phyloP scores from a whole-genome alignment of 1,140 invertebrate genomes.

The Lepidurus apus region DNA sequence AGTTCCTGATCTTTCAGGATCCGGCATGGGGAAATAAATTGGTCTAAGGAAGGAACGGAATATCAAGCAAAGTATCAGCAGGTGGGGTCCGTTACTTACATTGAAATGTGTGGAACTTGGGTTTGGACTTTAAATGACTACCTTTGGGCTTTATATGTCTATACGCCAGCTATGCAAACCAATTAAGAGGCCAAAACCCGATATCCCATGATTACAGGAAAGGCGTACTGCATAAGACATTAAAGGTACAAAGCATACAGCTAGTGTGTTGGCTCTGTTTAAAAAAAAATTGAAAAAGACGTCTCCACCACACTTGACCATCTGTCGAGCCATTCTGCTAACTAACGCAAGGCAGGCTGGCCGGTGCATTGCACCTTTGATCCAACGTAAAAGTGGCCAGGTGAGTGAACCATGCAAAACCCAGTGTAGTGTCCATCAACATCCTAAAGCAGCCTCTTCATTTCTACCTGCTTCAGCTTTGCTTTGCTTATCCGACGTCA shows the following conservation, averaged over 20 bases:
- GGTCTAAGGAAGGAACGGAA: background rate
- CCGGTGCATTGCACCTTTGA: constrained; percentile 1
- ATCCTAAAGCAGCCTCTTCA: background rate
- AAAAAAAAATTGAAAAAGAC: background rate
- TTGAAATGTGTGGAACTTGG: background rate
- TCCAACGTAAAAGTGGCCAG: background rate
- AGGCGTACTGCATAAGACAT: background rate
- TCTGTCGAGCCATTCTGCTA: background rate
- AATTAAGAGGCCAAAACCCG: background rate
- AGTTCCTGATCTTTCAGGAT: background rate
- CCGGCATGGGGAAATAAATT: background rate
- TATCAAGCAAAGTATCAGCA: background rate
- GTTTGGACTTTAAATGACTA: background rate
- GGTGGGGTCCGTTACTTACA: background rate
- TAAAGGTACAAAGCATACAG: background rate
- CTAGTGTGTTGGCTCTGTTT: background rate
- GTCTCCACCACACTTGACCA: background rate
- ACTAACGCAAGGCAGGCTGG: background rate
- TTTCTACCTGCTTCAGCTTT: background rate
- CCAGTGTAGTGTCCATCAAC: background rate
- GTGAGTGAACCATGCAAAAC: constrained; percentile 13
- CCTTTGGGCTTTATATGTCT: too few relatives aligned
- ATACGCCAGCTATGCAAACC: background rate
- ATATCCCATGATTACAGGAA: background rate
- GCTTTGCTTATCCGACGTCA: background rate